Conservation (phyloP, 2,797 vertebrate species). For the Eurystomus glaucurus region DNA sequence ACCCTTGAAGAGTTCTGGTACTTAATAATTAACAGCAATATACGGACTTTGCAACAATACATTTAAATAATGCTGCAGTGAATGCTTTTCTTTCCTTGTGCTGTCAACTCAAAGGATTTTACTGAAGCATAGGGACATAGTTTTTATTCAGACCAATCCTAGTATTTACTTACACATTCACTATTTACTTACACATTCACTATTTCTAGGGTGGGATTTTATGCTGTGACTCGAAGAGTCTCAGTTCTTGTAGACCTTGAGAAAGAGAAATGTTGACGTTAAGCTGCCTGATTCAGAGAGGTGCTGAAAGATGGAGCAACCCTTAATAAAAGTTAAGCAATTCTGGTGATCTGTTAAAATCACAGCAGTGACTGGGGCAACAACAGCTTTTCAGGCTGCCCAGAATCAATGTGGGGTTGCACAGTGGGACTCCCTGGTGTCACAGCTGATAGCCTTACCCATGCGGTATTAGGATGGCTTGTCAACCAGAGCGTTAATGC, state of each 20-base stretch:
- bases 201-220: constrained; percentile 21
- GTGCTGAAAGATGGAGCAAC: background rate
- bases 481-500: fast-evolving
- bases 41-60: constrained; percentile 40
- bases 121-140: constrained; percentile 5
- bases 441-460: background rate
- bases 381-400: background rate
- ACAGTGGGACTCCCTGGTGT: fast-evolving
- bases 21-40: constrained; percentile 65
- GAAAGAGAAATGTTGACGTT: background rate
- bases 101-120: constrained; percentile 40
- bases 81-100: constrained; percentile 28
- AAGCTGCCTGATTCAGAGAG: background rate
- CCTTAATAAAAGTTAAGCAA: background rate
- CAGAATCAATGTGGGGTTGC: background rate
- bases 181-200: background rate
- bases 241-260: background rate
- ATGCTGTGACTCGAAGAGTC: background rate
- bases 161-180: background rate
- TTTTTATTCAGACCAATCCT: constrained; percentile 29
- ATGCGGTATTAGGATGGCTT: background rate
- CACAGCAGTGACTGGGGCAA: background rate
- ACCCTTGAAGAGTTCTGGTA: constrained; percentile 67
- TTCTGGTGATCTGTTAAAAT: background rate
- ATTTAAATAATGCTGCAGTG: constrained; percentile 51